Base-by-base conservation (phyloP, 2,888 invertebrate genomes). In the Aromia moschata region DNA sequence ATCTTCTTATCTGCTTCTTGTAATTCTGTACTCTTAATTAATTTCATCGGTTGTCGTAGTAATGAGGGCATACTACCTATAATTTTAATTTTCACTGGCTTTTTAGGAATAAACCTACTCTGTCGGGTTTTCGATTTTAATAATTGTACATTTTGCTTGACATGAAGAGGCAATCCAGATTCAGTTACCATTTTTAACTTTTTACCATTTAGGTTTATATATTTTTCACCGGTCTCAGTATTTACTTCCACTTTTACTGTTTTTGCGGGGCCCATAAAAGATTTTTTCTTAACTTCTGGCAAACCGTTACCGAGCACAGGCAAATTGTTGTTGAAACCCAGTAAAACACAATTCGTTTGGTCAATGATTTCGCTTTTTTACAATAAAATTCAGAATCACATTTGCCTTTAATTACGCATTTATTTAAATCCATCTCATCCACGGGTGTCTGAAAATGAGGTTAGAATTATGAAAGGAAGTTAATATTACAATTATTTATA, bases 201-300 rank as follows among this genome's bases (percentile, higher is more conserved):
- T 47, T 68, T 67, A 5, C 72, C 72, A 58, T 71, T 71, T 9
- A 70, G 45, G 52, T 65, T 65, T 20, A 70, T 65, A 31, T 60
- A 71, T 59, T 70, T 70, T 31, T 70, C 68, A 9, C 69, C 71
- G 36, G 63, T 56, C 10, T 58, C 17, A 14, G 56, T 41, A 15
- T 61, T 43, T 1, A 60, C 37, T 46, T 57, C 56, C 36, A 64
- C 44, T 31, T 51, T 60, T 11, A 61, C 14, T 7, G 53, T 53
- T 40, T 55, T 58, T 31, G 49, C 40, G 11, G 20, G 11, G 36
- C 7, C 12, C 30, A 30, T 12, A 5, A 12, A 9, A 5, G 12
- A 11, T 12, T 17, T 20, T 18, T 7, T 46, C n/a, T 16, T 54
- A 17, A 12, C 16, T 30, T 51, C 54, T 17, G 11, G 7, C 43